Base-by-base conservation (phyloP, 2,113 vertebrate species). In the Malurus melanocephalus region DNA sequence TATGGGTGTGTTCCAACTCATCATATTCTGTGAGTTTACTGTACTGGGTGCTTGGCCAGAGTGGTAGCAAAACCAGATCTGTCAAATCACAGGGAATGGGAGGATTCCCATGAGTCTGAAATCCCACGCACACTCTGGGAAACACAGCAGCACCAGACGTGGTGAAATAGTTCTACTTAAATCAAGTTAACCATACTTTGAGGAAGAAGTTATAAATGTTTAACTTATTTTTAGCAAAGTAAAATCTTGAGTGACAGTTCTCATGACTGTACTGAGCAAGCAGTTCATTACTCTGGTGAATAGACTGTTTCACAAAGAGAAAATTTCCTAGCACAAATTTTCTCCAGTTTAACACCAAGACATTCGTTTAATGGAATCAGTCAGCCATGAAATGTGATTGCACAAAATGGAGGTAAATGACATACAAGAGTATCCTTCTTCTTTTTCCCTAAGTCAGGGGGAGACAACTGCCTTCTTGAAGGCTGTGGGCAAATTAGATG, bases 161-260 rank as follows among this genome's bases (percentile, higher is more conserved):
- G 65, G n/a, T 80, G 71, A 81, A 88, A 53, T 74, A 75, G 56
- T 30, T 80, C 30, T 85, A 13, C 85, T 87, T 72, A 75, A 48
- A 55, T 72, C 40, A 64, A 80, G 53, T 83, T 80, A 67, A 71
- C 23, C 13, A 11, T 74, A 78, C 69, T 80, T 80, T 18, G 35
- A 71, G 24, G 35, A 66, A 78, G 68, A 88, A 59, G 30, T 83
- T 92, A 27, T 11, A 87, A 56, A 32, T 71, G 46, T 32, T 82
- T 67, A 5, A 81, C 27, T 77, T 83, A 88, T 55, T 93, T 95
- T 94, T 81, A 84, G 89, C 23, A 5, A 87, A 56, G 30, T 43
- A 35, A 78, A 71, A 40, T 71, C 42, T 78, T 87, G 81, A 93
- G 26, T 86, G 87, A 49, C 87, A 68, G n/a, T 75, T 92, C 57